Evolutionary conservation across 1,140 invertebrate genomes (phyloP), one percentile per base, ranked within the genome.

Genomic region (Conus betulinus): DNA sequence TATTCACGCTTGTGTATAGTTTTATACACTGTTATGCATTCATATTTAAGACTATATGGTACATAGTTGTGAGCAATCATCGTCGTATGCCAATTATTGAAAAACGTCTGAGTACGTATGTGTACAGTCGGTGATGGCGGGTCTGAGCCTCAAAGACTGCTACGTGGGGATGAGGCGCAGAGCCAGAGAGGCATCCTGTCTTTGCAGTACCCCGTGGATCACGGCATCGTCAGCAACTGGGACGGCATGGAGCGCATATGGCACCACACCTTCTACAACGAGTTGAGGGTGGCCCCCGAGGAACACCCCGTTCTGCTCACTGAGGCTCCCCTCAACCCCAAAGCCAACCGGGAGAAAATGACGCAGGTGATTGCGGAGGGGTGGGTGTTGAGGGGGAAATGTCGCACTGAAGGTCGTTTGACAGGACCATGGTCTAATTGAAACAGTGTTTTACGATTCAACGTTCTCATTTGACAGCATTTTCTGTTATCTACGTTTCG

Each of bases 91-190:
- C 27, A 17, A 78, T n/a, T 5, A 39, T 25, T n/a, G 8, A 17
- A 10, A 10, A 39, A 5, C 8, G 13, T 79, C 5, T 39, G 23
- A 4, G 23, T 76, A 8, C 5, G 74, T 76, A 0, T 27, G 27
- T 76, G 74, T 51, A 5, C 78, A 79, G 78, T 10, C n/a, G 8
- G 57, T 84, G 25, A 84, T 99, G 98, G 98, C 99, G 90, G 98
- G 98, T 95, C 99, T 99, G 98, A 98, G 98, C 92, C 98, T 99
- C 95, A 99, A 98, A 96, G 98, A 99, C 96, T 97, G 97, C 52
- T 99, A 99, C 95, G 98, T 99, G 87, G 98, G 91, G 98, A 99
- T 95, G 98, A 99, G 96, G 98, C 98, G 93, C 98, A 99, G 96
- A 97, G 97, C 95, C 99, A 99, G 96, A 97, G 98, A 97, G 97